Base-by-base conservation (phyloP, 2,888 invertebrate species). In the Phyllotreta striolata region DNA sequence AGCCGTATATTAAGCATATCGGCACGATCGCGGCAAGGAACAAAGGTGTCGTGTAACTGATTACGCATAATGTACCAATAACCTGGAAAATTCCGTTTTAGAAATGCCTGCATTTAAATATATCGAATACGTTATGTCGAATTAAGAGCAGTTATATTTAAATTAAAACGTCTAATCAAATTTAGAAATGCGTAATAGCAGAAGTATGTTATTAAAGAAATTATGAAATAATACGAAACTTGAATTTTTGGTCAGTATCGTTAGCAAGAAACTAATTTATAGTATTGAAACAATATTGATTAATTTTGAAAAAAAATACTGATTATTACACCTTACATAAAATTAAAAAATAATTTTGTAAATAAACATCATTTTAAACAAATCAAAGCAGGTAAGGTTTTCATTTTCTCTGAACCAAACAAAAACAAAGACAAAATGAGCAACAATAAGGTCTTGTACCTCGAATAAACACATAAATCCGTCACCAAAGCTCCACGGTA, bases 21-120 rank as follows among this genome's bases (percentile, higher is more conserved):
- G 95, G 94, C 71, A 94, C 64, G 66, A 95, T 89, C 63, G 94
- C 88, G 55, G 86, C 85, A 76, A 92, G 76, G 82, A 96, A 95
- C 75, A 89, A 85, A 3, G 93, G 93, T 55, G 95, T 95, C 70
- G 94, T 92, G 75, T 87, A 86, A 83, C 92, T 91, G 82, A 96
- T 95, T 68, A 96, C 92, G 80, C 91, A 88, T 72, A 95, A 81
- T 24, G 93, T 95, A 59, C 93, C 93, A 75, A 94, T 80, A 47
- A 96, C 94, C 90, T 93, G 84, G 74, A 85, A 84, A 46, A 66
- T 35, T 51, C 8, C 2, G 12, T 14, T 8, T 38, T 52, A 44
- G 12, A 55, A 54, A 47, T 35, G 44, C 44, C 52, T 14, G 10
- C 10, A 24, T 52, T 38, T 35, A 56, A 1, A 14, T 34, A 3